Evolutionary conservation across 35 echinoderm and acorn worm genomes (phyloP).

Genomic region (Chiridota heheva): DNA sequence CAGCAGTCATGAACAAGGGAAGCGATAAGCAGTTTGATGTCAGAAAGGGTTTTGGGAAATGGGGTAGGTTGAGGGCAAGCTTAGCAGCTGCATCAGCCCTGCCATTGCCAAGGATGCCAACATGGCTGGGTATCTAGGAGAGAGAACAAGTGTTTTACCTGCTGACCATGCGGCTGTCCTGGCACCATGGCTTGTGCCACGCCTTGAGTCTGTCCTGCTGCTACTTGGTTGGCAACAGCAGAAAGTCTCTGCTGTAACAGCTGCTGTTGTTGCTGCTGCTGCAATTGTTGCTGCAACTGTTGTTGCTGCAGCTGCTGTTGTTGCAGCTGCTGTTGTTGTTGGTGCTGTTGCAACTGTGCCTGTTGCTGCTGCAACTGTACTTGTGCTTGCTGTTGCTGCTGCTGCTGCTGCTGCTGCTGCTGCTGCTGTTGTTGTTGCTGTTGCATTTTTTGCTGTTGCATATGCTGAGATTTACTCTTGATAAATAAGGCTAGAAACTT

Average conservation of each 20-base stretch:
- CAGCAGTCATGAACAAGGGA: too few species aligned
- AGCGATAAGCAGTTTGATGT: too few species aligned
- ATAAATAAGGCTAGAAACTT: conserved; percentile 94
- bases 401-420: conserved; percentile 49
- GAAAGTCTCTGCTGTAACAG: conserved; percentile 3
- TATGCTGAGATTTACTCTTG: conserved; percentile 35
- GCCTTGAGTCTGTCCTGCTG: neutral
- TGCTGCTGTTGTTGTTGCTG: conserved; percentile 71
- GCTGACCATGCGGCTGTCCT: conserved; percentile 26
- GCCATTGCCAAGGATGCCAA: too few species aligned
- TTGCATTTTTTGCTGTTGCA: conserved; percentile 75
- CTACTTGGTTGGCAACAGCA: neutral
- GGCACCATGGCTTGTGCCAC: conserved; percentile 5
- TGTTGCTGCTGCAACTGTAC: conserved; percentile 55
- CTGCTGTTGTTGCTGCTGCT: conserved; percentile 61
- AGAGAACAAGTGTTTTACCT: too few species aligned
- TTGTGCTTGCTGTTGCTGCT: conserved; percentile 47
- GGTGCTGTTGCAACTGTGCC: conserved; percentile 59
- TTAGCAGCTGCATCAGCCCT: too few species aligned
- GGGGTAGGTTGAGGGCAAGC: too few species aligned
- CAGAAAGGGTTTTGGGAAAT: too few species aligned
- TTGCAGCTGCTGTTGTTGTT: conserved; percentile 54
- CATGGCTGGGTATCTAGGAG: too few species aligned
- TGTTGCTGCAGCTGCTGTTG: conserved; percentile 49
- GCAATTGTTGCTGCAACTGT: conserved; percentile 45